Conservation (phyloP, 2,113 vertebrate species). For the Alouatta palliata region DNA sequence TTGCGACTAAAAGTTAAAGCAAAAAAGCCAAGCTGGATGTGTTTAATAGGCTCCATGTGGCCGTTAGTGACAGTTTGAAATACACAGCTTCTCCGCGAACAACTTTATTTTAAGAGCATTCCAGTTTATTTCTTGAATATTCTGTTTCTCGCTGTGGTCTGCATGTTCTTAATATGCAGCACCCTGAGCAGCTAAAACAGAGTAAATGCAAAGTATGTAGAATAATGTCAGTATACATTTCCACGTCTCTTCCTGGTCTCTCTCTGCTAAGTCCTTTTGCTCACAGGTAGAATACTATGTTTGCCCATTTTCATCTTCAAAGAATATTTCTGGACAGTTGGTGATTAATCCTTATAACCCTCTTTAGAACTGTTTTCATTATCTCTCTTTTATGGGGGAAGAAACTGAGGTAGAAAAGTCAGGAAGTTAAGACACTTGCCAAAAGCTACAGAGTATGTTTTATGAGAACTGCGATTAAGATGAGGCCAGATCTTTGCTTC, state of each 20-base stretch:
- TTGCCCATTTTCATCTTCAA: neutral
- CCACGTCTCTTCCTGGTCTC: fast-evolving
- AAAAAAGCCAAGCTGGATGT: neutral
- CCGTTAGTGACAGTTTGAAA: neutral
- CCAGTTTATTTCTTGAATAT: neutral
- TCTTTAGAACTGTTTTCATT: neutral
- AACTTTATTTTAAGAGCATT: neutral
- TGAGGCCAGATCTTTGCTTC: neutral
- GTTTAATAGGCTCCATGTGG: neutral
- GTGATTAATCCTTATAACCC: neutral
- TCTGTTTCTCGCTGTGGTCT: neutral
- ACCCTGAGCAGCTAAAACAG: neutral
- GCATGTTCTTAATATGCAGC: neutral
- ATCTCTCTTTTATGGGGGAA: neutral
- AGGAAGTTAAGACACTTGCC: slow-evolving; percentile 28
- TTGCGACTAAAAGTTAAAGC: neutral
- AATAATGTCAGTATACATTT: neutral
- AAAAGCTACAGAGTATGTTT: neutral
- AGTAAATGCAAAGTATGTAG: neutral
- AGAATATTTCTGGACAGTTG: neutral
- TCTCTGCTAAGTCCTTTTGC: neutral
- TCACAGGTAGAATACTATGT: neutral
- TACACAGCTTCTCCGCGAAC: slow-evolving; percentile 12
- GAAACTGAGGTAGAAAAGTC: neutral
- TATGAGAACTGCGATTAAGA: neutral